A percentile compares a stretch with the other conserved stretches of the same genome.
Evolutionary conservation across 2,113 vertebrate genomes (phyloP).

Genomic region (Arenaria interpres): DNA sequence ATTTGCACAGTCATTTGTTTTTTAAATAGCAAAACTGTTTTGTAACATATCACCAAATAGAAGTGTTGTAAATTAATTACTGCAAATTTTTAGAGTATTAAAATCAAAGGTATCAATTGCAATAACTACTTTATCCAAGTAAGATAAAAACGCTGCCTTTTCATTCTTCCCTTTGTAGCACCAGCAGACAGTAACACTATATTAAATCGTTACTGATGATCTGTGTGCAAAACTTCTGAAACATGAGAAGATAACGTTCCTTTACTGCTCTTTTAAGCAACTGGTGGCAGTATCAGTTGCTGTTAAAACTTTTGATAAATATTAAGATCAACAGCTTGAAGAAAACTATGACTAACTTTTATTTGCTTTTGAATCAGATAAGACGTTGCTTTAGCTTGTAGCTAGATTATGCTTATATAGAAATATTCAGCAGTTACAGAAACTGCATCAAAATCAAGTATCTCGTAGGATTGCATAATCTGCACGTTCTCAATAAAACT

Average conservation of each 20-base stretch:
- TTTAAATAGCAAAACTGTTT: background rate
- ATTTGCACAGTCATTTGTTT: background rate
- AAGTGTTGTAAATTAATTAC: background rate
- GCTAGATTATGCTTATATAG: background rate
- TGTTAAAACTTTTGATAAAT: background rate
- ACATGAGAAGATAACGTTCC: fast-evolving
- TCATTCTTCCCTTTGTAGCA: background rate
- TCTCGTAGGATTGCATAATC: background rate
- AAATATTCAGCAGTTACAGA: background rate
- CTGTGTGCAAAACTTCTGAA: background rate
- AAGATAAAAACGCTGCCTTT: background rate
- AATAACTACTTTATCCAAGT: background rate
- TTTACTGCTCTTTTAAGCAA: background rate
- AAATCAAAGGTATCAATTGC: background rate
- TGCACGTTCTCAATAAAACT: background rate
- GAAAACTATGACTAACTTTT: background rate
- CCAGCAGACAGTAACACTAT: background rate
- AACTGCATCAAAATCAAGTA: background rate
- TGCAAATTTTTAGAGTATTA: background rate
- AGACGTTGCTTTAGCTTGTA: background rate
- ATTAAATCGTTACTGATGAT: background rate
- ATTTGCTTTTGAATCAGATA: background rate
- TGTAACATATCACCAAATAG: background rate
- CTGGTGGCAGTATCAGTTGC: background rate
- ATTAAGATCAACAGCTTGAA: background rate